Evolutionary conservation across 2,888 invertebrate genomes (phyloP), one percentile per base, ranked within the genome.

Genomic region (Ectemnius lituratus): DNA sequence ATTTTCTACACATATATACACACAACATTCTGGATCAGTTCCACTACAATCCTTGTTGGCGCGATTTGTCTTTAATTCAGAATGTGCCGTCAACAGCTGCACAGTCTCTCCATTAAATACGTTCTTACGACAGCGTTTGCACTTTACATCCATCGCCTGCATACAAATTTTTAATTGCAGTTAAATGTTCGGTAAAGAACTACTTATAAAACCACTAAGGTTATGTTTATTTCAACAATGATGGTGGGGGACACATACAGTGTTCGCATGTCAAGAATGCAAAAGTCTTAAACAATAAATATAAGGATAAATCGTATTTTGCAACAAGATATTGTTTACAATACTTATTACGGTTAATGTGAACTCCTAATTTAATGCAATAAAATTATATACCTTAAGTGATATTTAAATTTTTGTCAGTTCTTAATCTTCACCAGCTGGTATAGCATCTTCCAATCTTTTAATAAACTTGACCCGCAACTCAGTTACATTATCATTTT

Each of bases 361-460:
- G 37, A 37, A 37, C 37, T 37, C 37, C 4, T 23, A 23, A 23
- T 23, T 23, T 57, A 57, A 20, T 20, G 58, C 23, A 20, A 20
- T 57, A 57, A 20, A 16, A 8, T 52, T 52, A 1, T 61, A 37
- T 37, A 57, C 45, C 45, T 57, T 64, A 64, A 64, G 47, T 56
- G 23, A 37, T 16, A 52, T 52, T 16, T 27, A n/a, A 61, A 37
- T 61, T 6, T 27, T 37, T 37, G n/a, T 52, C 52, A 20, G 13
- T 68, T 65, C 20, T 47, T 95, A 99, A 92, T 99, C 99, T 92
- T 99, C 99, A 23, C 99, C 99, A 56, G 98, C 98, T 11, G 99
- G 99, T 85, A 99, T 96, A 1, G 98, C 98, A 92, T 99, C 99
- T 92, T 99, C 99, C 88, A 99, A 92, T 90, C 97, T 94, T 89